Conservation (phyloP, 1,140 invertebrate species). For the Aphaenogaster ashmeadi region DNA sequence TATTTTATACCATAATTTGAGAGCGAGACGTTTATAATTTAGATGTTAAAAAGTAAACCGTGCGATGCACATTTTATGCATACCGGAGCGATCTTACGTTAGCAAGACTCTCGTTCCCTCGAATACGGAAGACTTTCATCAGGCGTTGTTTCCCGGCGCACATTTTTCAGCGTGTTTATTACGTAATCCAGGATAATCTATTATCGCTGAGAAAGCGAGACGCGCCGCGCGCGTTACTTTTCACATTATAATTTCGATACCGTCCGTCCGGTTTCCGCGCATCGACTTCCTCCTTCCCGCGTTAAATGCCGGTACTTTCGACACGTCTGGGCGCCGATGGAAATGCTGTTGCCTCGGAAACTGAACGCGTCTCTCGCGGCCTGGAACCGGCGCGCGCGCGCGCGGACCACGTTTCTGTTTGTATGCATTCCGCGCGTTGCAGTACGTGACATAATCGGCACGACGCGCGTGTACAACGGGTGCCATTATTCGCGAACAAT, state of each 20-base stretch:
- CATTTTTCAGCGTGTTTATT: slow-evolving; percentile 22
- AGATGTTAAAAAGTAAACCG: slow-evolving; percentile 11
- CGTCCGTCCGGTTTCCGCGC: slow-evolving; percentile 25
- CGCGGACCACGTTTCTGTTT: slow-evolving; percentile 61
- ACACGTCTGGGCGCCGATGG: slow-evolving; percentile 22
- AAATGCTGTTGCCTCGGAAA: slow-evolving; percentile 20
- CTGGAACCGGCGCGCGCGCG: neutral
- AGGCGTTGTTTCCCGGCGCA: slow-evolving; percentile 14
- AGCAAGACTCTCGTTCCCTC: neutral
- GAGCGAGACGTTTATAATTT: neutral
- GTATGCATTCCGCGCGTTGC: slow-evolving; percentile 73
- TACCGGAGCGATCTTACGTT: slow-evolving; percentile 2
- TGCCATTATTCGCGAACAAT: slow-evolving; percentile 74
- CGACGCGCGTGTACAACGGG: slow-evolving; percentile 67
- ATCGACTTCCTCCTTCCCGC: slow-evolving; percentile 68
- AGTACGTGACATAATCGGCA: slow-evolving; percentile 75
- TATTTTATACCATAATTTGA: neutral
- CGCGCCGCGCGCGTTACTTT: slow-evolving; percentile 5
- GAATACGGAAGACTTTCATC: slow-evolving; percentile 51
- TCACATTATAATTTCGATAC: slow-evolving; percentile 57
- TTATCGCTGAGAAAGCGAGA: slow-evolving; percentile 53
- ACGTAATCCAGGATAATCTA: slow-evolving; percentile 36
- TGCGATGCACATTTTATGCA: neutral
- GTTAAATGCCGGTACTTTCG: slow-evolving; percentile 51
- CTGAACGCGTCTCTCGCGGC: neutral